A percentile compares a stretch with the other conserved stretches of the same genome.
phyloP scores from a whole-genome alignment of 2,113 vertebrate species.

The Apeltes quadracus region DNA sequence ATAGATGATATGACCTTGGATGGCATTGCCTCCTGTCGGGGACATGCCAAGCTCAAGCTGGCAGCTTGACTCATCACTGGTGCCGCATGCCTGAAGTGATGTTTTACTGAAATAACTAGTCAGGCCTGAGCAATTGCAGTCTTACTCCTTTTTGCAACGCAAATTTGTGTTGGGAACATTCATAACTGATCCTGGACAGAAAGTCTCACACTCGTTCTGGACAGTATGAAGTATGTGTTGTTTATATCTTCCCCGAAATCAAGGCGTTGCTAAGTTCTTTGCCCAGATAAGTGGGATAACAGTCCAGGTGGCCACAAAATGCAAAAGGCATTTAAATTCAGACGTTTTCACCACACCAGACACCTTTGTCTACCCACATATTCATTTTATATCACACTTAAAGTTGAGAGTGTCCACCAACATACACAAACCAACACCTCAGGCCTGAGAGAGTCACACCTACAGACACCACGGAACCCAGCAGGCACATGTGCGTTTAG shows the following conservation, averaged over 20 bases:
- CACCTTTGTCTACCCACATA: slow-evolving; percentile 46
- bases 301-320: slow-evolving; percentile 54
- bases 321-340: slow-evolving; percentile 23
- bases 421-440: slow-evolving; percentile 49
- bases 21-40: slow-evolving; percentile 8
- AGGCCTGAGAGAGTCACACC: slow-evolving; percentile 41
- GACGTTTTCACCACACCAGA: slow-evolving; percentile 28
- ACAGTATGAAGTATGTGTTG: background rate
- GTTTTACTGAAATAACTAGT: slow-evolving; percentile 19
- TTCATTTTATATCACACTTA: slow-evolving; percentile 47
- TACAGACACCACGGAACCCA: slow-evolving; percentile 38
- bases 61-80: slow-evolving; percentile 21
- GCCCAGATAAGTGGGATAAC: slow-evolving; percentile 19
- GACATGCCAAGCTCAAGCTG: slow-evolving; percentile 41
- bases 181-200: background rate
- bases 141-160: background rate
- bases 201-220: background rate
- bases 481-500: slow-evolving; percentile 12
- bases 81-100: slow-evolving; percentile 14
- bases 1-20: slow-evolving; percentile 39
- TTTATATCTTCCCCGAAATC: no score
- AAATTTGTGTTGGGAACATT: background rate
- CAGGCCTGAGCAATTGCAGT: slow-evolving; percentile 9
- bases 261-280: background rate
- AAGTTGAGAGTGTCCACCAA: slow-evolving; percentile 39